A percentile compares a stretch with the other conserved stretches of the same genome.
phyloP scores from a whole-genome alignment of 1,140 invertebrate genomes.

The Eulimnadia texana region DNA sequence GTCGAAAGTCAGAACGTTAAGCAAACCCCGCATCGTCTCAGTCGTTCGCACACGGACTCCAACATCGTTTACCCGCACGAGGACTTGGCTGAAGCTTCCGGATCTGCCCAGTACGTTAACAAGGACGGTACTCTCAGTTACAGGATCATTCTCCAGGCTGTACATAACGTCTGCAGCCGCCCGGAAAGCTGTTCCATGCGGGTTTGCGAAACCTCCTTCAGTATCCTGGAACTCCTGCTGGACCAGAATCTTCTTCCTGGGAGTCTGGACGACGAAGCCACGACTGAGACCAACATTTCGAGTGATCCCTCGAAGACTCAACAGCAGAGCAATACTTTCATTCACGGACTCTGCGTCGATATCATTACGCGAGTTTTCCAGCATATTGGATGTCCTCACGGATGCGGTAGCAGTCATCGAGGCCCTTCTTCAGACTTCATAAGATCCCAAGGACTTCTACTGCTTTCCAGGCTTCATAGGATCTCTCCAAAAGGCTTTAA shows the following conservation, averaged over 20 bases:
- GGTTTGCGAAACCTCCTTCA: slow-evolving; percentile 78
- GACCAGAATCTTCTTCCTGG: slow-evolving; percentile 57
- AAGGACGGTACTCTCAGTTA: slow-evolving; percentile 86
- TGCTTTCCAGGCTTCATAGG: slow-evolving; percentile 57
- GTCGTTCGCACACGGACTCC: slow-evolving; percentile 83
- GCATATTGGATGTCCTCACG: slow-evolving; percentile 84
- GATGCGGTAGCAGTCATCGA: slow-evolving; percentile 66
- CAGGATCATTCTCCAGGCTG: slow-evolving; percentile 74
- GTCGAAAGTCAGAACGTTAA: neutral
- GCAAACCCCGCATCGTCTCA: slow-evolving; percentile 28
- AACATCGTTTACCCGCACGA: slow-evolving; percentile 81
- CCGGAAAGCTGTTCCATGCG: slow-evolving; percentile 58
- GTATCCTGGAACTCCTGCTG: slow-evolving; percentile 72
- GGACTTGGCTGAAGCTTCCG: slow-evolving; percentile 61
- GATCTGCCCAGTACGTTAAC: slow-evolving; percentile 81
- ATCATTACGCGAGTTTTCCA: slow-evolving; percentile 45
- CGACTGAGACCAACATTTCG: neutral
- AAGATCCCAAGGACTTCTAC: slow-evolving; percentile 69
- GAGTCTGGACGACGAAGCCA: neutral
- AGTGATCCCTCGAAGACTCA: slow-evolving; percentile 10
- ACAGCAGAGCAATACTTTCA: neutral
- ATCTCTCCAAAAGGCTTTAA: slow-evolving; percentile 45
- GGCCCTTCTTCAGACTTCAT: slow-evolving; percentile 78
- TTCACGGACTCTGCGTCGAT: slow-evolving; percentile 9
- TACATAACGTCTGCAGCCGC: slow-evolving; percentile 67